These are phyloP conservation scores for Athene noctua DNA, from an alignment of 2,113 vertebrate species.

Conservation along the genomic window DNA sequence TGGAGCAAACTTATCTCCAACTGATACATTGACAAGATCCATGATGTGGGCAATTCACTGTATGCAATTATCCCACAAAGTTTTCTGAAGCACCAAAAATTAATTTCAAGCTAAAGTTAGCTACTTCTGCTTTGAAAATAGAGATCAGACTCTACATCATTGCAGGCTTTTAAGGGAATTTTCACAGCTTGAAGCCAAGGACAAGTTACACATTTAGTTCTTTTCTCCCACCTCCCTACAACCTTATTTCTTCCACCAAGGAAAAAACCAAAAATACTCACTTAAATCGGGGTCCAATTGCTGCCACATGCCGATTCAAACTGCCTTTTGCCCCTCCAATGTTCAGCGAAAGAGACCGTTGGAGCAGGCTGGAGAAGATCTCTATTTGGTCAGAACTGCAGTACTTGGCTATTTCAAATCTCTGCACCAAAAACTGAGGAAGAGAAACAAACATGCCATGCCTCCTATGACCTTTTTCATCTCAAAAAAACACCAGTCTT, in stretches of 20 bases:
- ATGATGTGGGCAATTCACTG: background rate
- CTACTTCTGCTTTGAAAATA: background rate
- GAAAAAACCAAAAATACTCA: conserved; percentile 41
- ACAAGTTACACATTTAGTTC: background rate
- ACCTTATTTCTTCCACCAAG: background rate
- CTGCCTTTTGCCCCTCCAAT: conserved; percentile 88
- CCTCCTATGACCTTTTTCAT: background rate
- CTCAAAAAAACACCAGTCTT: background rate
- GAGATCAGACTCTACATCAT: background rate
- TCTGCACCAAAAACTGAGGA: conserved; percentile 90
- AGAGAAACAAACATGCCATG: background rate
- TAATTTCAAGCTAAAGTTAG: background rate
- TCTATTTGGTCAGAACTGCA: conserved; percentile 97
- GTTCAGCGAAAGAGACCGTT: conserved; percentile 88
- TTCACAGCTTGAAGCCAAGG: background rate
- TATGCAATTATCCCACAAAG: background rate
- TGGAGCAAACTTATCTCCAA: background rate
- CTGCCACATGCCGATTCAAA: conserved; percentile 90
- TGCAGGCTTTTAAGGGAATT: background rate
- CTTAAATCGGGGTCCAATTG: conserved; percentile 94
- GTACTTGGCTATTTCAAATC: conserved; percentile 97
- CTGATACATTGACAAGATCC: background rate
- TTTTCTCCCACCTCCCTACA: background rate
- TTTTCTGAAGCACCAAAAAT: background rate
- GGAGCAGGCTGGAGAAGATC: conserved; percentile 91